These are phyloP conservation scores for Spea multiplicata DNA, from an alignment of 2,113 vertebrate species.

Conservation along the genomic window DNA sequence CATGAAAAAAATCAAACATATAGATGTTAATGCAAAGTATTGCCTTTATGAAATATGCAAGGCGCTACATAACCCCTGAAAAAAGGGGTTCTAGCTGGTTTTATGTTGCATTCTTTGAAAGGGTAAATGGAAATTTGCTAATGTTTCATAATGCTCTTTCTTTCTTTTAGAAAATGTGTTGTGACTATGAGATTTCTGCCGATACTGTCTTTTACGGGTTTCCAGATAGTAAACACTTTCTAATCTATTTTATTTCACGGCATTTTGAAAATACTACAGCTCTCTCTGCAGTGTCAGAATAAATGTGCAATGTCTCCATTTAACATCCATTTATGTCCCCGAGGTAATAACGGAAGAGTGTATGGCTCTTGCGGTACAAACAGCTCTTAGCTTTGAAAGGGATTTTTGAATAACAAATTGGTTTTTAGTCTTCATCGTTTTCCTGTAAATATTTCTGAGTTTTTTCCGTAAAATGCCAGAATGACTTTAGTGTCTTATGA, in stretches of 20 bases:
- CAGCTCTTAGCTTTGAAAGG: slow-evolving; percentile 21
- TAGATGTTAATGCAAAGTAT: no score
- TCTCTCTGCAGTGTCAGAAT: slow-evolving; percentile 19
- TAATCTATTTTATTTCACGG: neutral
- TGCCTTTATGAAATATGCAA: no score
- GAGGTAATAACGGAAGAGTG: slow-evolving; percentile 19
- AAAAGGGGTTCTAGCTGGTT: no score
- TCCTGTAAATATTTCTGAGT: slow-evolving; percentile 37
- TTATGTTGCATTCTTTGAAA: no score
- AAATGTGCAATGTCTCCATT: slow-evolving; percentile 15
- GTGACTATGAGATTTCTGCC: no score
- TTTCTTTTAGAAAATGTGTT: no score
- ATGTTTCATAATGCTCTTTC: no score
- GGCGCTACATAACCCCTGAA: no score
- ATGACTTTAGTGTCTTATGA: neutral
- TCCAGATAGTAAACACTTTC: no score
- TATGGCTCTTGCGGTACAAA: slow-evolving; percentile 17
- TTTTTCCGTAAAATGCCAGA: neutral
- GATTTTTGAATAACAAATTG: slow-evolving; percentile 34
- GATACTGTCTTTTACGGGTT: no score
- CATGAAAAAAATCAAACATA: no score
- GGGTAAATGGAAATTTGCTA: no score
- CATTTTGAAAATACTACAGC: neutral
- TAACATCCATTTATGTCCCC: slow-evolving; percentile 17
- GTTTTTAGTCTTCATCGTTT: slow-evolving; percentile 29